Evolutionary conservation across 1,140 invertebrate genomes (phyloP).

Genomic region (Drosophila pallidifrons): DNA sequence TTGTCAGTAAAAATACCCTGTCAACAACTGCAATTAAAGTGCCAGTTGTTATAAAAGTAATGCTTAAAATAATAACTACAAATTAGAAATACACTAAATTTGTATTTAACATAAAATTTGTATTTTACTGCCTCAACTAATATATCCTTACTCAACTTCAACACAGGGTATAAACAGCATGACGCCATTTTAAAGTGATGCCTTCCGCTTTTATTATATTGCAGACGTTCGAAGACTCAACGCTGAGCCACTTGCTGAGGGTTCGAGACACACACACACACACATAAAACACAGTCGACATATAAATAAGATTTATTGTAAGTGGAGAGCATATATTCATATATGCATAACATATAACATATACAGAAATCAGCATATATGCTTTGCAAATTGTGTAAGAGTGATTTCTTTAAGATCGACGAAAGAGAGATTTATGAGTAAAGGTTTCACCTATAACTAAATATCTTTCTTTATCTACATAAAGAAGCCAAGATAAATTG

Average conservation of each 20-base stretch:
- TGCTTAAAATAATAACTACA: background rate
- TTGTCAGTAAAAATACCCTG: background rate
- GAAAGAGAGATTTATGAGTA: constrained; percentile 2
- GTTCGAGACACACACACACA: background rate
- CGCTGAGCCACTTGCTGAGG: constrained; percentile 7
- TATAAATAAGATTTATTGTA: constrained; percentile 11
- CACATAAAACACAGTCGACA: background rate
- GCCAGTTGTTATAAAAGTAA: background rate
- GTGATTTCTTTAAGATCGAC: background rate
- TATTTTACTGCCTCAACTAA: background rate
- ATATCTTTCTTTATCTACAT: background rate
- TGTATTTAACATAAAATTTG: background rate
- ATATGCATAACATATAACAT: constrained; percentile 1
- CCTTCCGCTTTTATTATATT: constrained; percentile 61
- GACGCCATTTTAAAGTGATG: constrained; percentile 71
- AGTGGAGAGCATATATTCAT: background rate
- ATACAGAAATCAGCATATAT: background rate
- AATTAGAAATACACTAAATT: background rate
- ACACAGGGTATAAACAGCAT: constrained; percentile 46
- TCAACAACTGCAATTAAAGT: background rate
- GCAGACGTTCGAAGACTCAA: constrained; percentile 7
- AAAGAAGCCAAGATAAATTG: background rate
- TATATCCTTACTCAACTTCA: background rate
- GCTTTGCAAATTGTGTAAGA: background rate
- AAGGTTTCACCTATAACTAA: background rate